Percentiles rank a stretch among this genome's conserved stretches.
These are phyloP conservation scores for Serranus cabrilla DNA, from an alignment of 2,797 vertebrate species.

Conservation along the genomic window DNA sequence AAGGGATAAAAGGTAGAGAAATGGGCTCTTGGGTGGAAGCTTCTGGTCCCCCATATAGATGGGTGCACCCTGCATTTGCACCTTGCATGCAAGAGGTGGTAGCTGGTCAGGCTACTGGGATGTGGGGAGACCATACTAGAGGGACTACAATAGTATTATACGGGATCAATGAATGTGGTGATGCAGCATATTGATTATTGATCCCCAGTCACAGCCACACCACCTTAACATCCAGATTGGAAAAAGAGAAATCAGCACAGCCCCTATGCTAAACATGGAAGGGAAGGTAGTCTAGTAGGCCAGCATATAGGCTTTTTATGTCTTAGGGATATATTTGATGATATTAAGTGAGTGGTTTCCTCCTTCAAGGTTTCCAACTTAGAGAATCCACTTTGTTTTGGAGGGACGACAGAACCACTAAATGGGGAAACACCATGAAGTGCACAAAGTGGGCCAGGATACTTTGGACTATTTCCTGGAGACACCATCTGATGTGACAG, in stretches of 20 bases:
- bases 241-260: neutral
- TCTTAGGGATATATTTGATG: conserved; percentile 64
- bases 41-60: neutral
- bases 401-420: conserved; percentile 50
- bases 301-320: conserved; percentile 21
- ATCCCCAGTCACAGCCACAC: conserved; percentile 35
- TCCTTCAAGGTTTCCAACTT: conserved; percentile 45
- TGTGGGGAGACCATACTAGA: conserved; percentile 20
- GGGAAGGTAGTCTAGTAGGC: conserved; percentile 20
- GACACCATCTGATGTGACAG: conserved; percentile 38
- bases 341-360: conserved; percentile 55
- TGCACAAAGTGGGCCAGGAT: conserved; percentile 45
- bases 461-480: conserved; percentile 42
- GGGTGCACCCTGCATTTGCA: conserved; percentile 67
- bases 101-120: conserved; percentile 32
- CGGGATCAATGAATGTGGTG: conserved; percentile 33
- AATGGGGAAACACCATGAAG: conserved; percentile 54
- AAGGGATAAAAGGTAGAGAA: neutral
- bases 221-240: conserved; percentile 6
- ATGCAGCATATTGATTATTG: conserved; percentile 61
- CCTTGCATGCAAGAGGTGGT: conserved; percentile 60
- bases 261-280: conserved; percentile 17
- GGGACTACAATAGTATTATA: conserved; percentile 35
- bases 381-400: conserved; percentile 58
- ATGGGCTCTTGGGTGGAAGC: conserved; percentile 32